Base-by-base conservation (phyloP, 2,113 vertebrate genomes). In the Macquaria australasica region DNA sequence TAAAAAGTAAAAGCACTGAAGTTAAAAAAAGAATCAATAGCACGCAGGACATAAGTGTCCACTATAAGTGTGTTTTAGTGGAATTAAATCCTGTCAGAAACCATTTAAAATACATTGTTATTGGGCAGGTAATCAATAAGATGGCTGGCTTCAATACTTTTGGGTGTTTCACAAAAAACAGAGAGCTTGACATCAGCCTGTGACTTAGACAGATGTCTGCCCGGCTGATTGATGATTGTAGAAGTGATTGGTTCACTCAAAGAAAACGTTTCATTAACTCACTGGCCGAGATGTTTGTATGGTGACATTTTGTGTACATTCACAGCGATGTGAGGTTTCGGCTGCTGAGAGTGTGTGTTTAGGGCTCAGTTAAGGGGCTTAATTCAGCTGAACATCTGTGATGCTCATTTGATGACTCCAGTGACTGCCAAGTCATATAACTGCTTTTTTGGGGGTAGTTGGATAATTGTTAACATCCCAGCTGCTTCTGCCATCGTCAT, bases 341-440 rank as follows among this genome's bases (percentile, higher is more conserved):
- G 66, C 59, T 72, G 58, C 25, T 31, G 48, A 28, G 34, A 11
- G 8, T 41, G 50, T 76, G 56, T 53, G 56, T 73, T 62, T 53
- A 51, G 48, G 50, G 37, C 18, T 82, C 63, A 51, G 53, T 39
- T 37, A 31, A 73, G 51, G 77, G 73, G 53, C 51, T 59, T 84
- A 64, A 68, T 86, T 81, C 63, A 80, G 59, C 66, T 66, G 58
- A 89, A 74, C 82, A 73, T 86, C 69, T 87, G 81, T 76, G 69
- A 73, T 60, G 56, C 62, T 66, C 50, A 18, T 34, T 67, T 28
- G 51, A 83, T 60, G 70, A 74, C 67, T 82, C 67, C n/a, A 71
- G 12, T 6, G 6, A 73, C 31, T 73, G 74, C 81, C 73, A 88
- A 85, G 67, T 78, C 63, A 68, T 62, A 64, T 63, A 71, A 76